These are phyloP conservation scores for Abrostola triplasia DNA, from an alignment of 2,888 invertebrate genomes.

Conservation along the genomic window DNA sequence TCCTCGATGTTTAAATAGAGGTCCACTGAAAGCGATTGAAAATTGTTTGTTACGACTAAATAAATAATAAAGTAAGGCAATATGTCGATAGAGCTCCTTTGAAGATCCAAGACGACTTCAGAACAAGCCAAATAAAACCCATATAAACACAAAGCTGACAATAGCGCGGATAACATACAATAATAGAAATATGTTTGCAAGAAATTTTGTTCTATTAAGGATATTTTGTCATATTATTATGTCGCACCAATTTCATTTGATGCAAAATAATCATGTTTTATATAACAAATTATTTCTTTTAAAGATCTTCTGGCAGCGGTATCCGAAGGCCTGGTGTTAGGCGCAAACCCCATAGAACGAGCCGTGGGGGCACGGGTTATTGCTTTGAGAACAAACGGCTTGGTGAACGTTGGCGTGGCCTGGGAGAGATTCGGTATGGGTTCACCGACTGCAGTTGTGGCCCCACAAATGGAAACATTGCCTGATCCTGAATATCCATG, in stretches of 20 bases:
- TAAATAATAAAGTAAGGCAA: no score
- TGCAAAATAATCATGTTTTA: no score
- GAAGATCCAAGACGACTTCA: no score
- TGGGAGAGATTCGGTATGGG: conserved; percentile 80
- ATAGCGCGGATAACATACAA: no score
- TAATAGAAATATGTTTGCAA: no score
- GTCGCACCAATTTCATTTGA: no score
- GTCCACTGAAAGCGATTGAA: background rate
- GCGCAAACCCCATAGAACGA: conserved; percentile 75
- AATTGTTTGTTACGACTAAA: background rate
- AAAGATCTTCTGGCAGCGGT: conserved; percentile 92
- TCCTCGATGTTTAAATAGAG: background rate
- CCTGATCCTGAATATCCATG: conserved; percentile 92
- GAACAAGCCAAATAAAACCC: no score
- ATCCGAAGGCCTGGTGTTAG: conserved; percentile 91
- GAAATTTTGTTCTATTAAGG: no score
- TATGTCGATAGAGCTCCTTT: no score
- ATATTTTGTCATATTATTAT: no score
- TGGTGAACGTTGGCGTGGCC: conserved; percentile 79
- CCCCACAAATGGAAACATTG: conserved; percentile 89
- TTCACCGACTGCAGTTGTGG: conserved; percentile 80
- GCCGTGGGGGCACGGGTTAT: conserved; percentile 88
- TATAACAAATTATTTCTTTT: no score
- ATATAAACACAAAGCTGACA: no score
- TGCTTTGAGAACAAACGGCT: conserved; percentile 74